phyloP scores from a whole-genome alignment of 2,113 vertebrate genomes.

The Pipra filicauda region DNA sequence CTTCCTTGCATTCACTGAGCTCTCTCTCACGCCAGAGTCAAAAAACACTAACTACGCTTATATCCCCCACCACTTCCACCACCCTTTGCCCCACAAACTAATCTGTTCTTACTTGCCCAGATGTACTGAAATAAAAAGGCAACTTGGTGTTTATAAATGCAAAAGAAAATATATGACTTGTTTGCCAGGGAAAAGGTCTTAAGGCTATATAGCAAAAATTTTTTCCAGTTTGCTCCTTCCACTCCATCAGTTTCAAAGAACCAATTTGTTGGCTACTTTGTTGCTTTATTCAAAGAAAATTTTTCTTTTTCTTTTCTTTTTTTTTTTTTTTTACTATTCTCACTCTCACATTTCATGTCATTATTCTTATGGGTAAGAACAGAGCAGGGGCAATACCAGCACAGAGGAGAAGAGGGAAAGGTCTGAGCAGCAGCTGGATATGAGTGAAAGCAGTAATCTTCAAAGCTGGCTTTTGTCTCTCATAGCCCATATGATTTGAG shows the following conservation, averaged over 20 bases:
- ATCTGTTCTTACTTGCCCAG: background rate
- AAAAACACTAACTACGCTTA: background rate
- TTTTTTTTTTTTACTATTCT: background rate
- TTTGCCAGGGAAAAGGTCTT: slow-evolving; percentile 19
- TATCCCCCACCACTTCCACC: background rate
- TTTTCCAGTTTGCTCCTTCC: slow-evolving; percentile 28
- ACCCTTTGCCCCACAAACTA: background rate
- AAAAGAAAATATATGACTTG: background rate
- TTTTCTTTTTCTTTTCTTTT: rapidly evolving
- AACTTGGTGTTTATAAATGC: background rate
- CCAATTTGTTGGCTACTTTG: background rate
- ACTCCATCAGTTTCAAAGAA: slow-evolving; percentile 18
- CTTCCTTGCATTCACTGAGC: background rate
- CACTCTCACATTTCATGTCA: background rate
- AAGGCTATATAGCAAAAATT: background rate
- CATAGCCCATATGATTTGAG: rapidly evolving
- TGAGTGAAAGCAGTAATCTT: background rate
- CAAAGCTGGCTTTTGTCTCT: background rate
- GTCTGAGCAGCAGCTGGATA: background rate
- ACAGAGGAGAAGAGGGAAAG: background rate
- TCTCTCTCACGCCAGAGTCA: background rate
- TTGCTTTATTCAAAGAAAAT: background rate
- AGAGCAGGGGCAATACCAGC: background rate
- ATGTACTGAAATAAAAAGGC: background rate
- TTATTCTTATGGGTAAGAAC: background rate